A percentile compares a stretch with the other conserved stretches of the same genome.
phyloP scores from a whole-genome alignment of 2,888 invertebrate species.

The Bimastos eiseni region DNA sequence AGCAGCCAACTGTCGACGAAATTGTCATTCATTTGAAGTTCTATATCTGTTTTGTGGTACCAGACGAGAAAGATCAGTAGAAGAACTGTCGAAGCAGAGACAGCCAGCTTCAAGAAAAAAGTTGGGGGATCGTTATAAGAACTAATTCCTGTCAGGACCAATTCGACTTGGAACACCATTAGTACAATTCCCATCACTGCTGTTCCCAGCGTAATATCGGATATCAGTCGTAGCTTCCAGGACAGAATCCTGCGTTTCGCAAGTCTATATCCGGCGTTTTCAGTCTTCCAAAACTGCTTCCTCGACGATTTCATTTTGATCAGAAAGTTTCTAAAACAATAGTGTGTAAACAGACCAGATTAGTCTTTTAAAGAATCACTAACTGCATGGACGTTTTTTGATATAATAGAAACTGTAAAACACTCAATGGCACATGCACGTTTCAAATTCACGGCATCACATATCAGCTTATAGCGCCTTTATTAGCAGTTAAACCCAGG shows the following conservation, averaged over 20 bases:
- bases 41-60: constrained; percentile 57
- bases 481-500: too few relatives aligned
- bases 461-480: too few relatives aligned
- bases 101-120: constrained; percentile 53
- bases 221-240: constrained; percentile 50
- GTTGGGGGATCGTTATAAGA: constrained; percentile 46
- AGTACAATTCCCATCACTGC: constrained; percentile 56
- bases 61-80: constrained; percentile 55
- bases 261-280: constrained; percentile 57
- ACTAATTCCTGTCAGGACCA: constrained; percentile 49
- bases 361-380: neutral
- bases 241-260: constrained; percentile 56
- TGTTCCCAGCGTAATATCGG: constrained; percentile 54
- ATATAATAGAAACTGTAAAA: too few relatives aligned
- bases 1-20: constrained; percentile 59
- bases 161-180: constrained; percentile 59
- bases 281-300: neutral
- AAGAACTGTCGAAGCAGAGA: constrained; percentile 55
- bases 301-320: neutral
- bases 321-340: neutral
- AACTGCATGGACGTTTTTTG: too few relatives aligned
- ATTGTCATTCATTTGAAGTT: constrained; percentile 59
- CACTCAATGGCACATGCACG: too few relatives aligned
- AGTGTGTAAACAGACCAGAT: neutral
- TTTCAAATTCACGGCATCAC: too few relatives aligned